Base-by-base conservation (phyloP, 2,797 vertebrate genomes). In the Antennarius maculatus region DNA sequence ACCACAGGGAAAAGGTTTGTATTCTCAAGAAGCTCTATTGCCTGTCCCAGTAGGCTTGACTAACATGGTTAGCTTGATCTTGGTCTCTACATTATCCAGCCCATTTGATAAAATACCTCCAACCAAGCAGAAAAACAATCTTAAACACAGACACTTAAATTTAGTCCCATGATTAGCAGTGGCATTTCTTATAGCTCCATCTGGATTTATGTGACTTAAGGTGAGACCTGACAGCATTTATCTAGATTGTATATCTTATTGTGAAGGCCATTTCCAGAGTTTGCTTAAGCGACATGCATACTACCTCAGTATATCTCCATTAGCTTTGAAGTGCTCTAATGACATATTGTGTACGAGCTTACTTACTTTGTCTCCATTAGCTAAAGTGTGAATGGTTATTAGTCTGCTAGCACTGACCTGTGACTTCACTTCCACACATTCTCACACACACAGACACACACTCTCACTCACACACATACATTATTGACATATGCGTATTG, bases 351-450 rank as follows among this genome's bases (percentile, higher is more conserved):
- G 68, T 82, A 73, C 77, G 47, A 68, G 74, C 55, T 83, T 86
- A 85, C 80, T 87, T 90, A 89, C 86, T 91, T 89, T 86, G 88
- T 91, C 87, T 90, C 88, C 87, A 91, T 91, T 89, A 90, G 74
- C 80, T 65, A 71, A 83, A 80, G 83, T 88, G 88, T 84, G 84
- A 86, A 85, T 83, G 75, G 79, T 89, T 88, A 87, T 90, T 88
- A 84, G 79, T 83, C 79, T 76, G 74, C 82, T 64, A 55, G 76
- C 81, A 74, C 61, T 87, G 86, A 89, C 88, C 83, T 81, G 79
- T 80, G 77, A 82, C 80, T 86, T 54, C 63, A 69, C 71, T 69
- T 28, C 37, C 29, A 63, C 72, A 52, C 57, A 54, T 60, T 51
- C 66, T 49, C 72, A 64, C 55, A 41, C 62, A 69, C 48, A 53